Evolutionary conservation across 2,797 vertebrate genomes (phyloP), one percentile per base, ranked within the genome.

Genomic region (Furcifer pardalis): DNA sequence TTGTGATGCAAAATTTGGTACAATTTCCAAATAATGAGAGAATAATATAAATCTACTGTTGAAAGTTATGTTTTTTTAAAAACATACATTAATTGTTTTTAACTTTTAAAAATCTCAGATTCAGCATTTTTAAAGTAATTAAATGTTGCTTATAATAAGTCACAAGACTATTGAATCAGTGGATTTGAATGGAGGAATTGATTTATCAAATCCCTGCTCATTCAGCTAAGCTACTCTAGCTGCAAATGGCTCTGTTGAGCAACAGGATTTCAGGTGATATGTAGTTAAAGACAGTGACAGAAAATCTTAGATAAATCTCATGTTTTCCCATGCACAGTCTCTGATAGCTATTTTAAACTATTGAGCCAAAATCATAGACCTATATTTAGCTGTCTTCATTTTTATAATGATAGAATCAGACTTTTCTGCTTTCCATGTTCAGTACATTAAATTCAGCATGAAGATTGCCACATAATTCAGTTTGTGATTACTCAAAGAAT

Each of bases 381-480:
- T 68, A 8, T 44, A 62, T 25, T 46, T 13, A 4, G 63, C 66
- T 52, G 46, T 30, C 23, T 68, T 84, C 2, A 35, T 17, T 23
- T 77, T 13, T 44, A 21, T 21, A 27, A 60, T 82, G n/a, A 79
- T 32, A 73, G 35, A 83, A 68, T 13, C 19, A 8, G 52, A 2
- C 9, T 84, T 40, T 44, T 78, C 13, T 32, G 44, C 13, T 44
- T 42, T 32, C 9, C 23, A 1, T 37, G 73, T 0, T 30, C 1
- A 2, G 37, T 73, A 1, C 12, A 75, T 84, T 52, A 40, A 3
- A 2, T 17, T 1, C 66, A 19, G 10, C 60, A 40, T 72, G 25
- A 69, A 30, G 56, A 82, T 21, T 62, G 19, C 1, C 1, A 2
- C 5, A 0, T 81, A 56, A 56, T 3, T 78, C n/a, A 7, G 0